phyloP scores from a whole-genome alignment of 2,113 vertebrate genomes.

The Bubo scandiacus region DNA sequence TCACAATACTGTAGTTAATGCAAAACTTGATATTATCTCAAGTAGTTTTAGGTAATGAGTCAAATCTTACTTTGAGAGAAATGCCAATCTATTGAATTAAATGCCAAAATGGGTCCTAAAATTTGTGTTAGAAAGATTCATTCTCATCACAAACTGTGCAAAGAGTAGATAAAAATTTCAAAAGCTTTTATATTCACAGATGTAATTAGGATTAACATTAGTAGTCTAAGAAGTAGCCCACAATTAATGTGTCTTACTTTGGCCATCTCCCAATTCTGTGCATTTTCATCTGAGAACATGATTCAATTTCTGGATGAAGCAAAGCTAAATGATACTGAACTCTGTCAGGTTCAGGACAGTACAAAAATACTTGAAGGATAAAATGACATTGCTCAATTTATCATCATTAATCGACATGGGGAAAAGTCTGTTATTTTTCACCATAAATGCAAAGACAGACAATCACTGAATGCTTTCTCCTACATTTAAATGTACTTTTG shows the following conservation, averaged over 20 bases:
- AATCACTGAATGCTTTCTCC: neutral
- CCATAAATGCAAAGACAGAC: neutral
- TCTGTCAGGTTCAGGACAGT: neutral
- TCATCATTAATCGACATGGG: neutral
- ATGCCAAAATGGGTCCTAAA: neutral
- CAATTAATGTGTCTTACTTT: neutral
- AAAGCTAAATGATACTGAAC: neutral
- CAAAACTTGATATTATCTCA: neutral
- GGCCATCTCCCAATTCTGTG: neutral
- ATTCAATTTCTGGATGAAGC: neutral
- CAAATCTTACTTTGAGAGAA: neutral
- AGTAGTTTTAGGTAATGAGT: neutral
- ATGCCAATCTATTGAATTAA: neutral
- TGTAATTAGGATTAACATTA: neutral
- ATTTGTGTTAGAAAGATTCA: neutral
- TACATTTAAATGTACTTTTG: neutral
- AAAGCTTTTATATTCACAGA: neutral
- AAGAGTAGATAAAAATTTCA: neutral
- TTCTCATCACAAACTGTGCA: neutral
- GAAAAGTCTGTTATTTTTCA: neutral
- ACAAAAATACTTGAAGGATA: neutral
- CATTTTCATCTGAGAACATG: neutral
- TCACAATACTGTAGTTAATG: neutral
- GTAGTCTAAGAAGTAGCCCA: neutral
- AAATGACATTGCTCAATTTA: neutral